Evolutionary conservation across 2,113 vertebrate species (phyloP).

Genomic region (Rhinogobius similis): DNA sequence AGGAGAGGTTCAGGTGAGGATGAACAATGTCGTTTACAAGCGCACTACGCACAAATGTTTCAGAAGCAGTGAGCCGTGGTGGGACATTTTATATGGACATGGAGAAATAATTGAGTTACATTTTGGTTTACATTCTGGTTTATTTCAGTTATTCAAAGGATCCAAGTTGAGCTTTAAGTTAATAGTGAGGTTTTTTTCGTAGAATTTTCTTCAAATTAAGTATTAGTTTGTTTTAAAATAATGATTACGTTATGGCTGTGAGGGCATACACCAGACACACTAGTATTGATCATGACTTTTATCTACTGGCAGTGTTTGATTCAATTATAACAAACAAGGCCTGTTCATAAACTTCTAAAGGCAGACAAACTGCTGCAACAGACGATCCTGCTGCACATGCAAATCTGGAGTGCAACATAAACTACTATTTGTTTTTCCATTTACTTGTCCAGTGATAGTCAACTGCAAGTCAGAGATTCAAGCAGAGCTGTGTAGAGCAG

Average conservation of each 20-base stretch:
- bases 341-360: background rate
- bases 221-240: background rate
- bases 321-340: background rate
- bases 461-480: background rate
- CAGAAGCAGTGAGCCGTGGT: background rate
- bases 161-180: too few species aligned
- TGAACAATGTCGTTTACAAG: background rate
- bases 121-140: background rate
- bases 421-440: slow-evolving; percentile 6
- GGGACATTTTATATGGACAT: background rate
- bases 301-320: background rate
- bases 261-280: background rate
- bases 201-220: background rate
- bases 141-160: background rate
- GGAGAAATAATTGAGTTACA: too few species aligned
- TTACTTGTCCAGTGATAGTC: slow-evolving; percentile 28
- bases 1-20: slow-evolving; percentile 86
- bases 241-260: too few species aligned
- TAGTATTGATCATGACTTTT: background rate
- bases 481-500: background rate
- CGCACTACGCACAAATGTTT: background rate
- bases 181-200: background rate
- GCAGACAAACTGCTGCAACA: background rate
- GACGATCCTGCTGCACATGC: background rate
- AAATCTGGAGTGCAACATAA: slow-evolving; percentile 27